phyloP scores from a whole-genome alignment of 2,888 invertebrate species.

The Lissocephala sabroskyi region DNA sequence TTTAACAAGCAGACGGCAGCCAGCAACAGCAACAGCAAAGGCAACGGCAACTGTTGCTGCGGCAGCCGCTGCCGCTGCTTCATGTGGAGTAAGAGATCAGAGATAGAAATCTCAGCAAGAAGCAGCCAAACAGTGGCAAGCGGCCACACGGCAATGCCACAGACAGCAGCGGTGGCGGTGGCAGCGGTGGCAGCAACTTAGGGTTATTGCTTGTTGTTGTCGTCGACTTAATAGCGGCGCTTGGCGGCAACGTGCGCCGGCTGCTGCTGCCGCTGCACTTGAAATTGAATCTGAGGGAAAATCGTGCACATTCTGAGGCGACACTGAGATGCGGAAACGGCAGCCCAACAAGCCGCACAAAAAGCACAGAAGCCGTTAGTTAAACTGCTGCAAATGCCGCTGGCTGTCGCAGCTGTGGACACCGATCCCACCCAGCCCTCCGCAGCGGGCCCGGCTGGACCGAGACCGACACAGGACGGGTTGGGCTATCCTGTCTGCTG shows the following conservation, averaged over 20 bases:
- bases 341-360: conserved; percentile 42
- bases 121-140: conserved; percentile 62
- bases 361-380: conserved; percentile 66
- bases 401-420: conserved; percentile 13
- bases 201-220: conserved; percentile 67
- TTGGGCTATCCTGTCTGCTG: conserved; percentile 52
- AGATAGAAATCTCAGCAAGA: conserved; percentile 67
- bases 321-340: conserved; percentile 29
- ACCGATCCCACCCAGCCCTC: not conserved
- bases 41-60: conserved; percentile 12
- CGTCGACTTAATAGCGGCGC: conserved; percentile 67
- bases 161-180: conserved; percentile 8
- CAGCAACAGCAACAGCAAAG: conserved; percentile 22
- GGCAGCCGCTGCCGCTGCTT: conserved; percentile 25
- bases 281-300: conserved; percentile 63
- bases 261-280: conserved; percentile 43
- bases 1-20: conserved; percentile 58
- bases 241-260: conserved; percentile 38
- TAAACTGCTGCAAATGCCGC: conserved; percentile 47
- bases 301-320: conserved; percentile 60
- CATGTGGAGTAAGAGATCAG: conserved; percentile 70
- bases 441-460: conserved; percentile 37
- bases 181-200: conserved; percentile 24
- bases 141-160: conserved; percentile 37
- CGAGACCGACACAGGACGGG: conserved; percentile 35